Evolutionary conservation across 2,888 invertebrate genomes (phyloP).

Genomic region (Leptinotarsa peninsularis): DNA sequence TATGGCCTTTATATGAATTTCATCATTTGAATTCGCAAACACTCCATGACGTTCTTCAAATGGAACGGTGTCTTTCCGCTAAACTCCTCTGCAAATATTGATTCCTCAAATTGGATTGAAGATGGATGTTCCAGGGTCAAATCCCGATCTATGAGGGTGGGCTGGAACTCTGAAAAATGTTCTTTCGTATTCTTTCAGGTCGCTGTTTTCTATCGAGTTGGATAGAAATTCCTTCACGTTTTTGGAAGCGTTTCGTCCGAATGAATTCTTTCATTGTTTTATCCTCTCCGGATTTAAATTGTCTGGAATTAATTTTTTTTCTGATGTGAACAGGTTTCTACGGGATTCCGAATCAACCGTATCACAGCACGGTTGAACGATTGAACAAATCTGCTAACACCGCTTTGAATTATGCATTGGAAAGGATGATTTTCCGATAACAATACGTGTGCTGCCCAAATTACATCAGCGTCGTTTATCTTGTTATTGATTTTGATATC

Average conservation of each 20-base stretch:
- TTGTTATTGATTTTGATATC: neutral
- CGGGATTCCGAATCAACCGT: neutral
- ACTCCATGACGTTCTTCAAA: neutral
- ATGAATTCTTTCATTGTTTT: conserved; percentile 14
- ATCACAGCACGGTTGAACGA: neutral
- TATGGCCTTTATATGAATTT: neutral
- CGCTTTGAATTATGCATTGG: neutral
- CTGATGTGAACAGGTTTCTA: conserved; percentile 6
- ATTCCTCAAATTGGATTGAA: conserved; percentile 7
- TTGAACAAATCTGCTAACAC: neutral
- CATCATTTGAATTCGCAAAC: neutral
- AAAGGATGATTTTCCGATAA: neutral
- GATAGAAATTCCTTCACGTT: conserved; percentile 7
- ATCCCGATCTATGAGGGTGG: conserved; percentile 5
- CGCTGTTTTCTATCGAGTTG: neutral
- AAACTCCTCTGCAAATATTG: conserved; percentile 4
- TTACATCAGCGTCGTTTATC: neutral
- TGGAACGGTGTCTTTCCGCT: neutral
- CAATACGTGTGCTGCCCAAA: neutral
- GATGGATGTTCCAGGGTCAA: neutral
- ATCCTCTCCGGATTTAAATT: conserved; percentile 17
- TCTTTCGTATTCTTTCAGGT: conserved; percentile 3
- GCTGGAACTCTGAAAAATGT: neutral
- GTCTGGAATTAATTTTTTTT: conserved; percentile 12
- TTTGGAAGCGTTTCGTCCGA: conserved; percentile 1